phyloP scores from a whole-genome alignment of 2,888 invertebrate species.

The Synergus laeviventris region DNA sequence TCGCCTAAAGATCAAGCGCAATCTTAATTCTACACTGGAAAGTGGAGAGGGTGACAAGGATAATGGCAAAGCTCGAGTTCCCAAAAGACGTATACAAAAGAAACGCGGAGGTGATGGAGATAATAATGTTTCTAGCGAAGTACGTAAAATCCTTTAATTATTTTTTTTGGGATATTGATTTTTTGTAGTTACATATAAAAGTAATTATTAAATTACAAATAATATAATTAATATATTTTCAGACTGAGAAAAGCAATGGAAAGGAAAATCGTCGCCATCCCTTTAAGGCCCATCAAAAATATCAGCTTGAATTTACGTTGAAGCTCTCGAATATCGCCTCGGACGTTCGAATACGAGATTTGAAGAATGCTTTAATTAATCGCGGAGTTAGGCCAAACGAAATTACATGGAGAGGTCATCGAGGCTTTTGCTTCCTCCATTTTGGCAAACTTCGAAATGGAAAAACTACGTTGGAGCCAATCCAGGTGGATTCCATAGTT shows the following conservation, averaged over 20 bases:
- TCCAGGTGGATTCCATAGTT: constrained; percentile 77
- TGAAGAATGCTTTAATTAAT: constrained; percentile 85
- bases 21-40: constrained; percentile 41
- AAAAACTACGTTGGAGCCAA: constrained; percentile 63
- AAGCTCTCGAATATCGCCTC: constrained; percentile 85
- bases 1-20: constrained; percentile 47
- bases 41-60: constrained; percentile 51
- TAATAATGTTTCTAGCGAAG: constrained; percentile 57
- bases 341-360: constrained; percentile 84
- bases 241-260: neutral
- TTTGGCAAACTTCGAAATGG: constrained; percentile 80
- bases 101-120: constrained; percentile 66
- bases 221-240: neutral
- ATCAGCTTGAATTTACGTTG: constrained; percentile 79
- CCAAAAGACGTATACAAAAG: constrained; percentile 55
- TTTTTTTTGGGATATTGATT: neutral
- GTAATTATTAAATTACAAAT: neutral
- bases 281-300: constrained; percentile 58
- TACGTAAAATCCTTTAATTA: constrained; percentile 42
- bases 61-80: constrained; percentile 50
- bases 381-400: constrained; percentile 86
- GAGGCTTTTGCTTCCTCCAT: constrained; percentile 85
- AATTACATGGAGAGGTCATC: constrained; percentile 82
- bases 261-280: constrained; percentile 22
- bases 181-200: too few relatives aligned